A percentile compares a stretch with the other conserved stretches of the same genome.
Evolutionary conservation across 2,888 invertebrate genomes (phyloP).

Genomic region (Nomada flava): DNA sequence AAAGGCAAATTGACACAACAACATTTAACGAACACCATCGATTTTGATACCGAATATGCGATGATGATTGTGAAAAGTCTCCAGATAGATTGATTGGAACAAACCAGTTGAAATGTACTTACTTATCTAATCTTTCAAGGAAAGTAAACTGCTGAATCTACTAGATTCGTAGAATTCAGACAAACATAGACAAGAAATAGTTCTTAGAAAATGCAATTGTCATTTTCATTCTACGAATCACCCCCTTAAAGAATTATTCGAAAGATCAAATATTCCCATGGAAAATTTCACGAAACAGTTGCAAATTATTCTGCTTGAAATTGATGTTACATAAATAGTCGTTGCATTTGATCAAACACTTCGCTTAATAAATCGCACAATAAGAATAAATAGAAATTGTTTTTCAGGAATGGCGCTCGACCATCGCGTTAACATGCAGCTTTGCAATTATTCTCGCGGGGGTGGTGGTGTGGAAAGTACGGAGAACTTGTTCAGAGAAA

Average conservation of each 20-base stretch:
- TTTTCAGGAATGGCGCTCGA: constrained; percentile 45
- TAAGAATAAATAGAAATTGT: too few species aligned
- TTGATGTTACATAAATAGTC: too few species aligned
- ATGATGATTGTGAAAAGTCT: background rate
- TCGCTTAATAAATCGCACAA: too few species aligned
- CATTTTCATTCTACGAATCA: too few species aligned
- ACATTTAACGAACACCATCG: too few species aligned
- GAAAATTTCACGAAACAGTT: too few species aligned
- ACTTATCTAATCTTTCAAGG: constrained; percentile 17
- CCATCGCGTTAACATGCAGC: constrained; percentile 53
- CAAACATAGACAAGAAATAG: background rate
- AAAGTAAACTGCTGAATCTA: background rate
- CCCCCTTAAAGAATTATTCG: too few species aligned
- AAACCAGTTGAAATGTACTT: background rate
- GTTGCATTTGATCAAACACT: too few species aligned
- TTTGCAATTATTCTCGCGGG: constrained; percentile 32
- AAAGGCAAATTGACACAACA: background rate
- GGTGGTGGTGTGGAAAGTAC: constrained; percentile 37
- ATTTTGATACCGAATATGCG: too few species aligned
- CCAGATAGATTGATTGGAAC: background rate
- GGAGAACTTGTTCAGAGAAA: background rate
- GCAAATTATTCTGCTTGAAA: too few species aligned
- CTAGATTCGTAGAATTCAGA: background rate
- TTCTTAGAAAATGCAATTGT: too few species aligned
- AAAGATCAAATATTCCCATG: too few species aligned